Conservation (phyloP, 2,113 vertebrate species). For the Pristiophorus japonicus region DNA sequence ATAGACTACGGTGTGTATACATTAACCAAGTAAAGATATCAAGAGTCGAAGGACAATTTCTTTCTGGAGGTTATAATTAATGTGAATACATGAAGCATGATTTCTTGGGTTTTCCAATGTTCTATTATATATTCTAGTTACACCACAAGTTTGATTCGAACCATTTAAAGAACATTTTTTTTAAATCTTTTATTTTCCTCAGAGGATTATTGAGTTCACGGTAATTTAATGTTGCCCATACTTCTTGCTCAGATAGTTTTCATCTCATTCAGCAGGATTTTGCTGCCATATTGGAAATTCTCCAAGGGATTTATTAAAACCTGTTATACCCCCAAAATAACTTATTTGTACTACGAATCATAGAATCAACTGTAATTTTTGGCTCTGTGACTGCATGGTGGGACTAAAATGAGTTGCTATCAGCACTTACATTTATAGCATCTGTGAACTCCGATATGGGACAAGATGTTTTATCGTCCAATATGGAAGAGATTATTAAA, state of each 20-base stretch:
- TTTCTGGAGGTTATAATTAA: not conserved
- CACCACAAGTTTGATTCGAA: not conserved
- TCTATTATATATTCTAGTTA: not conserved
- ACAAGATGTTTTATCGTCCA: not conserved
- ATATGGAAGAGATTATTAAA: not conserved
- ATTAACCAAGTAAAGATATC: not conserved
- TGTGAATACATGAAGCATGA: not conserved
- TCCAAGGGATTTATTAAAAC: not conserved
- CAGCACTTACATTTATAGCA: not conserved
- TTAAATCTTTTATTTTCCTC: not conserved
- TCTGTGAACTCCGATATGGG: not conserved
- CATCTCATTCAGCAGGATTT: not conserved
- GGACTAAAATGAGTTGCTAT: not conserved
- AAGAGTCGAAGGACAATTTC: not conserved
- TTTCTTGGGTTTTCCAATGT: no score
- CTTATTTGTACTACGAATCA: not conserved
- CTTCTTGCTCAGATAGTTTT: not conserved
- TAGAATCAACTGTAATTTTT: not conserved
- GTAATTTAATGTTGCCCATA: not conserved
- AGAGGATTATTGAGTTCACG: not conserved
- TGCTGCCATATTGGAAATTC: not conserved
- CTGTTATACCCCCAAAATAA: not conserved
- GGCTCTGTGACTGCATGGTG: not conserved
- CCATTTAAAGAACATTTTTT: not conserved
- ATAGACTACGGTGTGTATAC: not conserved